These are phyloP conservation scores for Perca schrenkii DNA, from an alignment of 2,113 vertebrate species.

Conservation along the genomic window DNA sequence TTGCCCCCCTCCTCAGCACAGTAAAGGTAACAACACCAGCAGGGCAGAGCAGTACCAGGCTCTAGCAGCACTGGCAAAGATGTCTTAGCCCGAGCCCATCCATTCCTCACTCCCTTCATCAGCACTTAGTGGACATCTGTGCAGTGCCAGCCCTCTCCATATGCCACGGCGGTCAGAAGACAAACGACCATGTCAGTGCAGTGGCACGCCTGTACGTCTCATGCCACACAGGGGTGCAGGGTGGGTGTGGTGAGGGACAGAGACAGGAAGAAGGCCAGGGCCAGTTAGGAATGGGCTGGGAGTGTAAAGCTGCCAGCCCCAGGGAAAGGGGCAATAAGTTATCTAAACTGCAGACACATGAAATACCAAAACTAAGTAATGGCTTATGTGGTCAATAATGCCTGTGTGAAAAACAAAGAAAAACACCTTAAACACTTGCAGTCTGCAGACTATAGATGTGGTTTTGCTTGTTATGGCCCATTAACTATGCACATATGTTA, in stretches of 20 bases:
- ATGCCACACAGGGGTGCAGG: constrained; percentile 64
- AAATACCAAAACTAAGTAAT: constrained; percentile 41
- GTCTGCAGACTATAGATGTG: background rate
- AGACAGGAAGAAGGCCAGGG: constrained; percentile 51
- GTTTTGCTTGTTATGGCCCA: constrained; percentile 26
- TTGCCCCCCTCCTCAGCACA: constrained; percentile 50
- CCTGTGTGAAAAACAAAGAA: constrained; percentile 35
- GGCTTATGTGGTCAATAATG: constrained; percentile 38
- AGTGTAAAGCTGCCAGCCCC: constrained; percentile 47
- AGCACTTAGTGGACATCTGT: constrained; percentile 86
- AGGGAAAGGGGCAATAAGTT: constrained; percentile 62
- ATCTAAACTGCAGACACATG: constrained; percentile 62
- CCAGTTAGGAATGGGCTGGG: constrained; percentile 35
- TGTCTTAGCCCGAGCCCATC: constrained; percentile 66
- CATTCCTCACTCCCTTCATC: constrained; percentile 79
- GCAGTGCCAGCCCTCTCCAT: constrained; percentile 82
- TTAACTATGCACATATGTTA: constrained; percentile 9
- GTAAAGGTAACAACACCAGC: constrained; percentile 74
- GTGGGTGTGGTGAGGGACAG: constrained; percentile 64
- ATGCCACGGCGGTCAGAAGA: constrained; percentile 80
- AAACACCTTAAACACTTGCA: constrained; percentile 13
- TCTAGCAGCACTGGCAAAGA: constrained; percentile 73
- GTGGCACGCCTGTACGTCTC: constrained; percentile 71
- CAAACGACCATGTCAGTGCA: constrained; percentile 77
- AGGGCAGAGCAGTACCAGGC: constrained; percentile 71